Percentiles rank a stretch among this genome's conserved stretches.
Conservation (phyloP, 2,888 invertebrate species). For the Eupithecia exiguata region DNA sequence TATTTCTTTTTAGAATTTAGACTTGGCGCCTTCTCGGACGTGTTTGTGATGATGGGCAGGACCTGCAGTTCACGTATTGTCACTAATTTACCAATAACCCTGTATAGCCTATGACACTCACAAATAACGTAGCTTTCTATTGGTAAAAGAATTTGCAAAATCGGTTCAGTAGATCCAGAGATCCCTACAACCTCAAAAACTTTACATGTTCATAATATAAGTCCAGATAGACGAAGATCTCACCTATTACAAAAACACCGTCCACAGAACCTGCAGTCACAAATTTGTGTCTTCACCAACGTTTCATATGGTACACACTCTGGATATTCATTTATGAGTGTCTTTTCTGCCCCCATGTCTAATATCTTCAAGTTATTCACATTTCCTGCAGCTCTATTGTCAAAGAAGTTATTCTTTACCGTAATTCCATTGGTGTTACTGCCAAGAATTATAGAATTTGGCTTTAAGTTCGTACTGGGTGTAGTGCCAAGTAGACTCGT, state of each 20-base stretch:
- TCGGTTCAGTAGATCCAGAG: too few species aligned
- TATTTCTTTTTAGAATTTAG: too few species aligned
- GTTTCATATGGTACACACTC: conserved; percentile 55
- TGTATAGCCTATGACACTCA: too few species aligned
- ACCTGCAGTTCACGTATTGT: too few species aligned
- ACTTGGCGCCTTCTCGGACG: too few species aligned
- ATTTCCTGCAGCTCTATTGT: neutral
- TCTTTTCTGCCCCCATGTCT: neutral
- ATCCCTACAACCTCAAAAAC: too few species aligned
- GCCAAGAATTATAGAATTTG: conserved; percentile 10
- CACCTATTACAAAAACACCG: conserved; percentile 55
- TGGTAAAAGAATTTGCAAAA: too few species aligned
- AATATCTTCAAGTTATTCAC: neutral
- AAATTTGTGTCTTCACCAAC: conserved; percentile 46
- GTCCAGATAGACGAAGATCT: too few species aligned
- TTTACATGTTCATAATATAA: too few species aligned
- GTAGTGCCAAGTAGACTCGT: neutral
- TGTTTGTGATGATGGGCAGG: too few species aligned
- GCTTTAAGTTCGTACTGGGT: neutral
- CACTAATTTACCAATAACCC: too few species aligned
- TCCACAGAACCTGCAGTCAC: conserved; percentile 52
- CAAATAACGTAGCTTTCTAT: too few species aligned
- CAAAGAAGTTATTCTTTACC: neutral
- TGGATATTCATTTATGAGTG: neutral
- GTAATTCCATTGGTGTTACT: neutral